Base-by-base conservation (phyloP, 2,113 vertebrate genomes). In the Ovis aries region DNA sequence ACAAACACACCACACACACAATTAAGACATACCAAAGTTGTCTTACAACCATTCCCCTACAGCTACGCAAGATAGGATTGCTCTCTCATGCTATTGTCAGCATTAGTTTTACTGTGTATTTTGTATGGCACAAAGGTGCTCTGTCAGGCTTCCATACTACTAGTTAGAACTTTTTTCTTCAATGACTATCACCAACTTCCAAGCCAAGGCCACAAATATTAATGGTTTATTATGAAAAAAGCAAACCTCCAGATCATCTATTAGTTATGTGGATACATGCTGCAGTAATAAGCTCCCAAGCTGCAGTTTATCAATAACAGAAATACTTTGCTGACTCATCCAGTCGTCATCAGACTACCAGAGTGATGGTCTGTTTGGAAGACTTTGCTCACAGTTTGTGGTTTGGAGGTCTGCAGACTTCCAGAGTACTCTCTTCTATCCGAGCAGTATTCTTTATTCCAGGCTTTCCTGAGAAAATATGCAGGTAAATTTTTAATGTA, bases 71-170 rank as follows among this genome's bases (percentile, higher is more conserved):
- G n/a, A 10, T 10, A 53, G 17, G 2, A 14, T 9, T 60, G 9
- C 12, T 85, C 7, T 80, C 15, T 91, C 55, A 11, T 1, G 3
- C 27, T 78, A 33, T 7, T 17, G 0, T 25, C 21, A 16, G 21
- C 5, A 8, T 88, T 1, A 14, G 7, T 14, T n/a, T 43, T 87
- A n/a, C 6, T 57, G 17, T 21, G 1, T 31, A 55, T 74, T 57
- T 57, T 64, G 3, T 53, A 4, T 21, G 23, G 2, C 4, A 23
- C 10, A 14, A n/a, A 4, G 6, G 7, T 31, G 9, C 1, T 82
- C 7, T 80, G 62, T 45, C 10, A 67, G 25, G 5, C 6, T 21
- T 55, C 10, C 5, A 25, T n/a, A 1, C 12, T 31, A 3, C 33
- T 85, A 81, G 16, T 43, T 86, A 86, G 9, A 57, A 48, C 9